Evolutionary conservation across 2,113 vertebrate species (phyloP).

Genomic region (Oryzias javanicus): DNA sequence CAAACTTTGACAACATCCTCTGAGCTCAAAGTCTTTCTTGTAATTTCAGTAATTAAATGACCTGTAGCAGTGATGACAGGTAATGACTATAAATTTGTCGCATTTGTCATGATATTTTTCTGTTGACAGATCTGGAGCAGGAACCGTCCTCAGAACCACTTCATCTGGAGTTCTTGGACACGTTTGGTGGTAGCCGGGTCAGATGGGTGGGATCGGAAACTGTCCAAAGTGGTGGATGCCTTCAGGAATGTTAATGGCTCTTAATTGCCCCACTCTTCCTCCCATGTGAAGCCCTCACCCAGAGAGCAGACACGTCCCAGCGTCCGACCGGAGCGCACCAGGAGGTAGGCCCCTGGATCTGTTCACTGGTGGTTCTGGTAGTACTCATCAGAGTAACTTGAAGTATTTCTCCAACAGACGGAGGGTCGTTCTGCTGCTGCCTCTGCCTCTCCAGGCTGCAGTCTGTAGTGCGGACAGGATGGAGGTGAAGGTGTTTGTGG

Average conservation of each 20-base stretch:
- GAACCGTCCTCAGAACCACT: not conserved
- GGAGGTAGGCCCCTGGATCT: slow-evolving; percentile 36
- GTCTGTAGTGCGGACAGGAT: slow-evolving; percentile 40
- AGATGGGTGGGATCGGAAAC: slow-evolving; percentile 58
- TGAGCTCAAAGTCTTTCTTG: too few relatives aligned
- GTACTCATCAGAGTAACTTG: not conserved
- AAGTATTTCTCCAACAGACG: not conserved
- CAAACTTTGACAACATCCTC: too few relatives aligned
- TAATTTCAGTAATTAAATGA: too few relatives aligned
- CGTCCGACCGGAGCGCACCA: slow-evolving; percentile 13
- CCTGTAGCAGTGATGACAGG: too few relatives aligned
- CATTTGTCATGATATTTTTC: too few relatives aligned
- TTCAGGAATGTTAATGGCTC: slow-evolving; percentile 60
- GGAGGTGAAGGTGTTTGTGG: slow-evolving; percentile 80
- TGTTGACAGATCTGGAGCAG: not conserved
- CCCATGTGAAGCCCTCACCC: slow-evolving; percentile 5
- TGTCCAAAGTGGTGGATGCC: slow-evolving; percentile 23
- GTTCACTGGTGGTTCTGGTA: not conserved
- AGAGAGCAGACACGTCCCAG: slow-evolving; percentile 1
- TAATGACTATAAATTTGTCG: too few relatives aligned
- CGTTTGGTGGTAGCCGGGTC: not conserved
- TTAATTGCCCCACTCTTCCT: slow-evolving; percentile 52
- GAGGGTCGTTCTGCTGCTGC: slow-evolving; percentile 31
- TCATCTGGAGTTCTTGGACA: not conserved
- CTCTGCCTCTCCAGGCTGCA: slow-evolving; percentile 7